Conservation (phyloP, 2,797 vertebrate genomes). For the Pagetopsis macropterus region DNA sequence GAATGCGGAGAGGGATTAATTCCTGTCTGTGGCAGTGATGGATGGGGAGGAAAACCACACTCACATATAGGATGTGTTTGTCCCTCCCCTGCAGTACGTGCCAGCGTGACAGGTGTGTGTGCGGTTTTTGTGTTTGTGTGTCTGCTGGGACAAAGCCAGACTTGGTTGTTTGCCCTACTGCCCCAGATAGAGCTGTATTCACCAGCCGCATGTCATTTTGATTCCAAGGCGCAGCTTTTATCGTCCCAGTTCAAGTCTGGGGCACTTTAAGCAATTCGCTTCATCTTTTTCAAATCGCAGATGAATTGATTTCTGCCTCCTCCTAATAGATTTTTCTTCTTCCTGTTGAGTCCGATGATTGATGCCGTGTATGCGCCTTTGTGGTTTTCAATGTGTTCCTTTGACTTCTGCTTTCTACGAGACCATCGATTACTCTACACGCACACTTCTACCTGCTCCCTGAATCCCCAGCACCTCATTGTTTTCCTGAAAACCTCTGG, state of each 20-base stretch:
- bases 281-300: constrained; percentile 44
- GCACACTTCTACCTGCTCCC: constrained; percentile 11
- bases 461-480: constrained; percentile 30
- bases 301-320: constrained; percentile 46
- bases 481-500: constrained; percentile 45
- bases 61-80: constrained; percentile 41
- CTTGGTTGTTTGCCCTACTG: constrained; percentile 63
- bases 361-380: constrained; percentile 24
- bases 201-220: constrained; percentile 43
- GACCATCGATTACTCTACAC: constrained; percentile 34
- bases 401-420: background rate
- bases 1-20: constrained; percentile 81
- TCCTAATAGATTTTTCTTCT: constrained; percentile 18
- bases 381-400: constrained; percentile 12
- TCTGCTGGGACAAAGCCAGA: constrained; percentile 60
- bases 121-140: constrained; percentile 34
- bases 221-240: constrained; percentile 35
- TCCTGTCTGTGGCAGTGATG: constrained; percentile 77
- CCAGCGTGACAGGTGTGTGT: constrained; percentile 65
- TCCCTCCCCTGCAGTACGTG: constrained; percentile 48
- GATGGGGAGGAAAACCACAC: constrained; percentile 62
- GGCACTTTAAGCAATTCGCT: constrained; percentile 35
- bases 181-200: constrained; percentile 62
- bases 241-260: constrained; percentile 35
- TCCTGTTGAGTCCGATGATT: constrained; percentile 35